phyloP scores from a whole-genome alignment of 2,888 invertebrate species.

The Acanthosoma haemorrhoidale region DNA sequence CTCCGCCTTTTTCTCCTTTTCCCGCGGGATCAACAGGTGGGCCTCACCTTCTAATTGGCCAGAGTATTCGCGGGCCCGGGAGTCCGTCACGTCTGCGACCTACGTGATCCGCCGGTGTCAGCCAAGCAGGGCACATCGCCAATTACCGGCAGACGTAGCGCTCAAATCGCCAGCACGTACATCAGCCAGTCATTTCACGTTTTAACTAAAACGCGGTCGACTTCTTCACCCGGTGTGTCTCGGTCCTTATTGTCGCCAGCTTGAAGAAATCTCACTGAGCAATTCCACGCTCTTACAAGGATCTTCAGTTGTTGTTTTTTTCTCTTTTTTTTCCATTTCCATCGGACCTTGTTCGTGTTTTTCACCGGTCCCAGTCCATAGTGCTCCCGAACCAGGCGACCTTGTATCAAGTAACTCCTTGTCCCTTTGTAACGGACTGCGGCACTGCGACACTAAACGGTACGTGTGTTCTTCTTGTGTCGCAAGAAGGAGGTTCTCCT shows the following conservation, averaged over 20 bases:
- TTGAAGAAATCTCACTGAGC: slow-evolving; percentile 5
- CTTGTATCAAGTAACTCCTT: neutral
- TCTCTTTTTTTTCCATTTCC: neutral
- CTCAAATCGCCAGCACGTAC: slow-evolving; percentile 1
- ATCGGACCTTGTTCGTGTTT: neutral
- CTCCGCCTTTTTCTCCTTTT: neutral
- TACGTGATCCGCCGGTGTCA: neutral
- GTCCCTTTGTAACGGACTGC: neutral
- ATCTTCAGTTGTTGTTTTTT: neutral
- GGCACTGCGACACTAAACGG: neutral
- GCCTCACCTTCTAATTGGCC: neutral
- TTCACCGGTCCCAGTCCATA: neutral
- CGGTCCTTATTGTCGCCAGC: neutral
- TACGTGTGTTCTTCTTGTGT: neutral
- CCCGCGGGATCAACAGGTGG: slow-evolving; percentile 11
- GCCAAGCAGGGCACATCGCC: neutral
- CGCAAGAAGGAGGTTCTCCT: too few species aligned
- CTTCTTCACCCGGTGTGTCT: neutral
- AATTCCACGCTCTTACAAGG: slow-evolving; percentile 1
- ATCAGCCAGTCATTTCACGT: slow-evolving; percentile 1
- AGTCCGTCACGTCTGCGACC: neutral
- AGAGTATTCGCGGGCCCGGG: slow-evolving; percentile 8
- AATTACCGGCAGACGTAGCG: slow-evolving; percentile 5
- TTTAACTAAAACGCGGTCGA: neutral
- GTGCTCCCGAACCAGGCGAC: neutral